Base-by-base conservation (phyloP, 1,140 invertebrate species). In the Ostrea denselamellosa region DNA sequence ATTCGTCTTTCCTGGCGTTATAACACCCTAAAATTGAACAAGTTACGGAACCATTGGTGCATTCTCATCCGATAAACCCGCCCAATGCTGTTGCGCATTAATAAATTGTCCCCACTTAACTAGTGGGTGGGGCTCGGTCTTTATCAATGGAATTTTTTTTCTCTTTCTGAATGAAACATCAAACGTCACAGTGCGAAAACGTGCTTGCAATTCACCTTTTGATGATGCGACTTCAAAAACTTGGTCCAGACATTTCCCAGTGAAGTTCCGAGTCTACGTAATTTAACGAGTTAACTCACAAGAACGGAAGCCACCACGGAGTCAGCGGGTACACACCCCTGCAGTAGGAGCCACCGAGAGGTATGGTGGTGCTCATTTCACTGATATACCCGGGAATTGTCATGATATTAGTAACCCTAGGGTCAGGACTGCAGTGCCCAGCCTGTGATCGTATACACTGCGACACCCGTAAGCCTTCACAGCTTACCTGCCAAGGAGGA, bases 371-470 rank as follows among this genome's bases (percentile, higher is more conserved):
- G 68, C 25, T 77, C 68, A 25, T 8, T 34, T 77, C 68, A 10
- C 68, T 34, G 25, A 14, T 77, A 25, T 25, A 9, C 22, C 68
- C 68, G 25, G 68, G 68, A 77, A 34, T 77, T 77, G 14, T 77
- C 22, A 77, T 77, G 68, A 25, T 34, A 25, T 12, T 77, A 34
- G 28, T 77, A 25, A 77, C 68, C 12, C 9, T 77, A 77, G 68
- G 68, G 25, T 77, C 25, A 10, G 68, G 68, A 51, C 51, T 85
- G 7, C 83, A 85, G 17, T 85, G 83, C 25, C 83, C 83, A 12
- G 19, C 83, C 7, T 85, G 83, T 85, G 54, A 85, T 22, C 51
- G 56, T 2, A 85, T 85, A 52, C 83, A 85, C 54, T 85, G 83
- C 62, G 19, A 54, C 14, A n/a, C 56, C 56, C 51, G 56, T n/a